phyloP scores from a whole-genome alignment of 2,888 invertebrate genomes.

The Dyspetes luteomarginatus region DNA sequence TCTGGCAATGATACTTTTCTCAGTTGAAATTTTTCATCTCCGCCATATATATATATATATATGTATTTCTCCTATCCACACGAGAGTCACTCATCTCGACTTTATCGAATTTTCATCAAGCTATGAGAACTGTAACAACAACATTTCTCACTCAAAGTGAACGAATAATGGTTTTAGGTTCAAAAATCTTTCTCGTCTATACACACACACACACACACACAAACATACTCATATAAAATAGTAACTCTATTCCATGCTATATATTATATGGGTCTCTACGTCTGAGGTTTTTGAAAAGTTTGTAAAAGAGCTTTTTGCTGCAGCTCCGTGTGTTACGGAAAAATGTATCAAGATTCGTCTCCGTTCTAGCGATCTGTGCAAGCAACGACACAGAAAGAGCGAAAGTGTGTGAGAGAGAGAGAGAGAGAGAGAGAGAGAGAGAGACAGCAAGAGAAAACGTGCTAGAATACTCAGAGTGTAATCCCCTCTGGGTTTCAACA shows the following conservation, averaged over 20 bases:
- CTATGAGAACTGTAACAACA: too few relatives aligned
- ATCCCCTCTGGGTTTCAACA: constrained; percentile 46
- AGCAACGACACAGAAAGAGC: neutral
- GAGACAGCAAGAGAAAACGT: constrained; percentile 21
- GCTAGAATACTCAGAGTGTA: constrained; percentile 24
- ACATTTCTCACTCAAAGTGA: neutral
- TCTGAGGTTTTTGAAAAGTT: neutral
- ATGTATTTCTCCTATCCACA: neutral
- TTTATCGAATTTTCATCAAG: neutral
- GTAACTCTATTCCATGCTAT: neutral
- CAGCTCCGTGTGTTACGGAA: constrained; percentile 31
- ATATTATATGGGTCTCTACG: neutral
- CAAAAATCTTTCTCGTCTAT: neutral
- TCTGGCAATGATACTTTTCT: constrained; percentile 51
- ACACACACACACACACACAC: too few relatives aligned
- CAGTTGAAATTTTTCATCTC: constrained; percentile 26
- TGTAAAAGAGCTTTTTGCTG: constrained; percentile 11
- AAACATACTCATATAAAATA: too few relatives aligned
- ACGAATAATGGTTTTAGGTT: neutral
- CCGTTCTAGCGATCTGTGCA: neutral
- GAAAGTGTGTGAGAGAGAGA: too few relatives aligned
- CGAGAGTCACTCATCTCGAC: neutral
- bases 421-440: too few relatives aligned
- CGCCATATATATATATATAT: too few relatives aligned
- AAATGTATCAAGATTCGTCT: constrained; percentile 54